Conservation (phyloP, 2,797 vertebrate species). For the Mionectes olivaceus region DNA sequence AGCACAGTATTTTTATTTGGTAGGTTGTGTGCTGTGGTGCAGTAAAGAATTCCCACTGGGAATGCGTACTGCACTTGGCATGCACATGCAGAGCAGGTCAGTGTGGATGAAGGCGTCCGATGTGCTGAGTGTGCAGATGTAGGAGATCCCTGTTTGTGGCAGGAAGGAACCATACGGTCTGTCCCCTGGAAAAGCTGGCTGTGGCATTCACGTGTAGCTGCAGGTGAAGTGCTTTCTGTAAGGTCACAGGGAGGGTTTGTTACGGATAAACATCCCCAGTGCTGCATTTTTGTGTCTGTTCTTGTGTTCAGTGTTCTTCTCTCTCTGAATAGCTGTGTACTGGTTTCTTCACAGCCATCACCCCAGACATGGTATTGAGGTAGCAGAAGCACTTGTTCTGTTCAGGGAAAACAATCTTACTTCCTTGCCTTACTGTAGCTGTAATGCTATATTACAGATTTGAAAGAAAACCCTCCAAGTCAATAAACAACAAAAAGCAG, state of each 20-base stretch:
- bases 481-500: slow-evolving; percentile 39
- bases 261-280: background rate
- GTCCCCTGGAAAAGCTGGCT: background rate
- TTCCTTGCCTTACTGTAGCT: background rate
- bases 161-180: background rate
- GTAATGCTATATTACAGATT: background rate
- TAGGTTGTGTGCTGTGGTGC: background rate
- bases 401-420: background rate
- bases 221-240: background rate
- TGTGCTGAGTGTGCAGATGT: background rate
- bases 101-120: background rate
- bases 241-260: background rate
- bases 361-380: background rate
- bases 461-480: background rate
- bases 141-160: background rate
- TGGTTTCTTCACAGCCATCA: background rate
- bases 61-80: fast-evolving
- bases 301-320: background rate
- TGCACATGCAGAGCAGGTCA: fast-evolving
- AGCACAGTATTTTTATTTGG: background rate
- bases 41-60: background rate
- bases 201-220: background rate
- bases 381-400: background rate
- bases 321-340: background rate
- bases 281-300: background rate